Conservation (phyloP, 2,797 vertebrate species). For the Glossophaga mutica region DNA sequence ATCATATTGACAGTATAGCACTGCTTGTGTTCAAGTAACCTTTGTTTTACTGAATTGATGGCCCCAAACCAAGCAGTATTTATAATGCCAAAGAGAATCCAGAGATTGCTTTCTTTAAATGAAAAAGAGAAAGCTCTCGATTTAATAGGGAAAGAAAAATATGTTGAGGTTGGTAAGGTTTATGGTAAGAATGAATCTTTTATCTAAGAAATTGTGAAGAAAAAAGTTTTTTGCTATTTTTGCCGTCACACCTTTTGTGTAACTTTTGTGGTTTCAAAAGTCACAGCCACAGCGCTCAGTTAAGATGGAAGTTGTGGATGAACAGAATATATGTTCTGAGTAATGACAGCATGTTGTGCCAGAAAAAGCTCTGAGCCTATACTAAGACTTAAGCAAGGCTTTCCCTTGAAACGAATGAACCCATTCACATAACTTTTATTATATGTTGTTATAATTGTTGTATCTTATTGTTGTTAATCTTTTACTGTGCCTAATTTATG, state of each 20-base stretch:
- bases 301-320: neutral
- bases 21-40: neutral
- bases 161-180: neutral
- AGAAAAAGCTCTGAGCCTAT: neutral
- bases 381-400: neutral
- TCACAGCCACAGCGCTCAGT: neutral
- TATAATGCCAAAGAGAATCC: neutral
- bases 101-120: neutral
- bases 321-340: neutral
- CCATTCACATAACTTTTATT: neutral
- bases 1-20: neutral
- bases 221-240: neutral
- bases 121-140: neutral
- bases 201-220: neutral
- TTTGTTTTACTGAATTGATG: neutral
- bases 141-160: neutral
- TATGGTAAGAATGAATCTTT: neutral
- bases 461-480: neutral
- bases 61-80: neutral
- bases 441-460: neutral
- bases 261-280: neutral
- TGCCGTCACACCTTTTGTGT: neutral
- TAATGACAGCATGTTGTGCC: neutral
- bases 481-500: neutral
- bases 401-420: neutral